These are phyloP conservation scores for Tyrophagus putrescentiae DNA, from an alignment of 1,140 invertebrate genomes.

Conservation along the genomic window DNA sequence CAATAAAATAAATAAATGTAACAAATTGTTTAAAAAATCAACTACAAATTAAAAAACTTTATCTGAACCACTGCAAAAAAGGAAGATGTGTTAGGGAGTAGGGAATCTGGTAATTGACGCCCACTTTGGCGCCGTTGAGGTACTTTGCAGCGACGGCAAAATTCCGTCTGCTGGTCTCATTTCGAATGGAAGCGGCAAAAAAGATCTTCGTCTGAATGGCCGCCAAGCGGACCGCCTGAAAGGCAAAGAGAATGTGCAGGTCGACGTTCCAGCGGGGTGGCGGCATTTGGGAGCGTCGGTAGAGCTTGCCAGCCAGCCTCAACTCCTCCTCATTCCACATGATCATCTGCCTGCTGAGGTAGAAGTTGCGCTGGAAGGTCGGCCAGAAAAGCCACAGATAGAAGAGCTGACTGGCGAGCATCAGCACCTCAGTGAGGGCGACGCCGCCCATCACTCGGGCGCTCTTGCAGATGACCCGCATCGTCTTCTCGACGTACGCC, in stretches of 20 bases:
- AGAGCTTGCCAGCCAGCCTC: no score
- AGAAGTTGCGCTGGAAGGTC: no score
- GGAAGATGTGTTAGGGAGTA: neutral
- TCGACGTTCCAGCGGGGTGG: no score
- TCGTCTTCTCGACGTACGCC: neutral
- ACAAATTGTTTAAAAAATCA: no score
- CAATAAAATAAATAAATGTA: no score
- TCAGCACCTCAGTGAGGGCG: neutral
- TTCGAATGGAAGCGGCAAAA: neutral
- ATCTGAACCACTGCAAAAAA: neutral
- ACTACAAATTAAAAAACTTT: neutral
- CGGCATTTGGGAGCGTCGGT: no score
- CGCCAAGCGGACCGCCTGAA: neutral
- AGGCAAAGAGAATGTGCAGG: no score
- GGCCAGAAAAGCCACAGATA: neutral
- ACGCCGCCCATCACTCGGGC: neutral
- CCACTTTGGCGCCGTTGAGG: no score
- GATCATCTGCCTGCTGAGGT: no score
- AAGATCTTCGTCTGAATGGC: neutral
- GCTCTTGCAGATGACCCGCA: neutral
- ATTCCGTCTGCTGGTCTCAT: neutral
- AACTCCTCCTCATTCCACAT: no score
- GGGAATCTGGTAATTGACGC: no score
- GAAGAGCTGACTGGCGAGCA: neutral
- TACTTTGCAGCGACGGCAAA: neutral